These are phyloP conservation scores for Lepidostoma basale DNA, from an alignment of 1,140 invertebrate genomes.

Conservation along the genomic window DNA sequence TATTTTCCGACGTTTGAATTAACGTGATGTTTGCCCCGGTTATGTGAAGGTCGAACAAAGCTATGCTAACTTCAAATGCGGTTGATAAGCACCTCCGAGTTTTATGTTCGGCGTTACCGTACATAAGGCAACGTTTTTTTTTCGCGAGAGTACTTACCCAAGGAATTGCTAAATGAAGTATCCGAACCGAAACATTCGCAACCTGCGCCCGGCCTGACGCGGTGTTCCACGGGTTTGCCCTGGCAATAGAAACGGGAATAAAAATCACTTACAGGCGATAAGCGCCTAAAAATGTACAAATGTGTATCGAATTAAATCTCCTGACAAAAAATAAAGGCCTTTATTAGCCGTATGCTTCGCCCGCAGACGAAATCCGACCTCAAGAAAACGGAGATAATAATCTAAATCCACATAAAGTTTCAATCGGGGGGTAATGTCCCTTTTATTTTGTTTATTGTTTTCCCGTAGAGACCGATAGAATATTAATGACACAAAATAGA, in stretches of 20 bases:
- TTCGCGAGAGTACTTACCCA: too few relatives aligned
- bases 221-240: too few relatives aligned
- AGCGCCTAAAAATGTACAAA: slow-evolving; percentile 7
- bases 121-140: too few relatives aligned
- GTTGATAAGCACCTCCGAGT: too few relatives aligned
- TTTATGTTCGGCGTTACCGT: too few relatives aligned
- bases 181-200: too few relatives aligned
- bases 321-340: slow-evolving; percentile 2
- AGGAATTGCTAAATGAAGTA: too few relatives aligned
- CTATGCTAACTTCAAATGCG: too few relatives aligned
- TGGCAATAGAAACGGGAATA: background rate
- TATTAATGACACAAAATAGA: slow-evolving; percentile 13
- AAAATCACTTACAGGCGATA: slow-evolving; percentile 16
- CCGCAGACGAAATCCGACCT: background rate
- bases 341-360: background rate
- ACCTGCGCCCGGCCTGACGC: too few relatives aligned
- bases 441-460: slow-evolving; percentile 18
- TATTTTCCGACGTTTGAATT: too few relatives aligned
- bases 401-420: background rate
- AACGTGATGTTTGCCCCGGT: too few relatives aligned
- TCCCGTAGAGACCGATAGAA: slow-evolving; percentile 16
- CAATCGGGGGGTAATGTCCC: slow-evolving; percentile 10
- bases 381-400: slow-evolving; percentile 6
- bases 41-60: too few relatives aligned
- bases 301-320: slow-evolving; percentile 8